Evolutionary conservation across 1,140 invertebrate species (phyloP).

Genomic region (Caerostris darwini): DNA sequence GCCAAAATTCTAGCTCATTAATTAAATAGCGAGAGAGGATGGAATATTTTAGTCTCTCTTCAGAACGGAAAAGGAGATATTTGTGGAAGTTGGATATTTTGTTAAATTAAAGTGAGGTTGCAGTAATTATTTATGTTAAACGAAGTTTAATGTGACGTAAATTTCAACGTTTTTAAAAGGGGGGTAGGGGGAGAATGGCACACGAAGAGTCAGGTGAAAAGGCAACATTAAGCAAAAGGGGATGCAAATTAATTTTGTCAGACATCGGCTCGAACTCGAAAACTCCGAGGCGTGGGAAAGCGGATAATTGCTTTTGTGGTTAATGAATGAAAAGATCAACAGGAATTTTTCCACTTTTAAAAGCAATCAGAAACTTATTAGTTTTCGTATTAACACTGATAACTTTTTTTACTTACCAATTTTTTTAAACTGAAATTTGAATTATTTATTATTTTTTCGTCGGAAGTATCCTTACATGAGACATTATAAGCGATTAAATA

Average conservation of each 20-base stretch:
- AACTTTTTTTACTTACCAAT: too few species aligned
- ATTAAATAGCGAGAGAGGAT: constrained; percentile 7
- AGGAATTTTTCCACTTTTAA: too few species aligned
- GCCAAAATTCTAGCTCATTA: constrained; percentile 55
- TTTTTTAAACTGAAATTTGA: too few species aligned
- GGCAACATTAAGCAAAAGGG: background rate
- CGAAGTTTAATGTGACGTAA: constrained; percentile 63
- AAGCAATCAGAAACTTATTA: too few species aligned
- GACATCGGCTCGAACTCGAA: too few species aligned
- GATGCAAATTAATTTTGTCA: background rate
- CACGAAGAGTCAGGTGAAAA: background rate
- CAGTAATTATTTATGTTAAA: constrained; percentile 72
- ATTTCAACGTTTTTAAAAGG: constrained; percentile 29
- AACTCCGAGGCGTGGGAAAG: too few species aligned
- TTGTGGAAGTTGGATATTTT: background rate
- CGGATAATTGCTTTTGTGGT: too few species aligned
- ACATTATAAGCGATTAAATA: too few species aligned
- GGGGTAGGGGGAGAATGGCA: background rate
- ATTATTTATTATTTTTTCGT: too few species aligned
- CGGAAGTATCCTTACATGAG: too few species aligned
- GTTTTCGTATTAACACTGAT: background rate
- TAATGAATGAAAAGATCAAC: too few species aligned
- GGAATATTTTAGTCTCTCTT: constrained; percentile 40
- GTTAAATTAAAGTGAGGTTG: constrained; percentile 46
- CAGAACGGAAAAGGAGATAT: background rate